Percentiles rank a stretch among this genome's conserved stretches.
phyloP scores from a whole-genome alignment of 2,888 invertebrate species.

The Laspeyria flexula region DNA sequence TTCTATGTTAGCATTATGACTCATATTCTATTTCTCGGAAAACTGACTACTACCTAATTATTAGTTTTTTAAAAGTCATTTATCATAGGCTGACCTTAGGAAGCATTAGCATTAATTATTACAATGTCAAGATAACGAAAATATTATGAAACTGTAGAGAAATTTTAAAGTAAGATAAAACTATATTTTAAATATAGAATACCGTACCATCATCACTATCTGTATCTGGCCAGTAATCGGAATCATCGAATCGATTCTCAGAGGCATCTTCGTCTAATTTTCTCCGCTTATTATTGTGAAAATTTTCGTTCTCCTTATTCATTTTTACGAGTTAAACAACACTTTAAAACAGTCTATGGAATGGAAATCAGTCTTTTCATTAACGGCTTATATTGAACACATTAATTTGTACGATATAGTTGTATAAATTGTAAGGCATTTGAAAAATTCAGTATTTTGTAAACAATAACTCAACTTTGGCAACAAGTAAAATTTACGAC shows the following conservation, averaged over 20 bases:
- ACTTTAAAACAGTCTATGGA: slow-evolving; percentile 16
- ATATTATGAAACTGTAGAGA: neutral
- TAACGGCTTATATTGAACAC: slow-evolving; percentile 27
- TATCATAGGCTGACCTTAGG: no score
- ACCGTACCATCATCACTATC: slow-evolving; percentile 66
- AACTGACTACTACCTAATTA: no score
- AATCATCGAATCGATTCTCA: slow-evolving; percentile 60
- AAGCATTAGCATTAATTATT: slow-evolving; percentile 2
- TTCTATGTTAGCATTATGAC: no score
- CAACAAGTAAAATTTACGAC: slow-evolving; percentile 49
- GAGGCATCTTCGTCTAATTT: slow-evolving; percentile 65
- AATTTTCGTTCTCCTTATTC: slow-evolving; percentile 73
- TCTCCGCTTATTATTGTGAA: slow-evolving; percentile 65
- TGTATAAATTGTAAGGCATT: slow-evolving; percentile 32
- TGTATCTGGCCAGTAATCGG: slow-evolving; percentile 76
- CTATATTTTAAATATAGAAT: neutral
- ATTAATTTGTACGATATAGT: slow-evolving; percentile 23
- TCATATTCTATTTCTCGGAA: no score
- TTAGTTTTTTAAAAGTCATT: no score
- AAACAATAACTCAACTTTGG: slow-evolving; percentile 36
- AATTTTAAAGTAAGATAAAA: slow-evolving; percentile 1
- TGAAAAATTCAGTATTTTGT: slow-evolving; percentile 40
- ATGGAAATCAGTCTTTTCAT: slow-evolving; percentile 28
- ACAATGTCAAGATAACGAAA: slow-evolving; percentile 24
- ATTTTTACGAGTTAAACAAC: slow-evolving; percentile 51